Base-by-base conservation (phyloP, 2,888 invertebrate genomes). In the Ypsolopha scabrella region DNA sequence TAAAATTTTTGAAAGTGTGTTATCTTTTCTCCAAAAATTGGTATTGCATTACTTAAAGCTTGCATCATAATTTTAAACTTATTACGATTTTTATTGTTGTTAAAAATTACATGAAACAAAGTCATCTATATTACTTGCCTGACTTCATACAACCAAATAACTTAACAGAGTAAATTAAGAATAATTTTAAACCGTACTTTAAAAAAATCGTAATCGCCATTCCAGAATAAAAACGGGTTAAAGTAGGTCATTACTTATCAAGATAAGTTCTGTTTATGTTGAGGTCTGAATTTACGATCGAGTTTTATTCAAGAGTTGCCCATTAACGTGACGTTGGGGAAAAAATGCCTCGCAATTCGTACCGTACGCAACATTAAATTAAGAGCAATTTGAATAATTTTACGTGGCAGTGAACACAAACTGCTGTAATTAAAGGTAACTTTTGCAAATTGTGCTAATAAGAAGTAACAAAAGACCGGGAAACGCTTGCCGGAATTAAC, bases 361-460 rank as follows among this genome's bases (percentile, higher is more conserved):
- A 75, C 66, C 72, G 72, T 68, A 65, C 73, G 75, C 70, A 76
- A 75, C 75, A 75, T 75, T 74, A 76, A 78, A 77, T 79, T 74
- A 70, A 72, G 68, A 71, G 70, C 70, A 76, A 80, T 79, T 80
- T 79, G 77, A 77, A 80, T 80, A 72, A 79, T 79, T 78, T 79
- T 72, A 73, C 76, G 78, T 77, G 73, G 75, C 70, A 67, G 73
- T 75, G 78, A 74, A 67, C 79, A 75, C 75, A 72, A 80, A 81
- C 73, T 70, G 74, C 70, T 64, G 71, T 69, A 79, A 80, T 79
- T 80, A 79, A 76, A 72, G 71, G 67, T 68, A 63, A 65, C 64
- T 71, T 69, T 70, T 60, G 68, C 65, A 64, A 68, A 67, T 64
- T 72, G 60, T 61, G 61, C 62, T 61, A 64, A 68, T 65, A 63